Percentiles rank a stretch among this genome's conserved stretches.
phyloP scores from a whole-genome alignment of 2,113 vertebrate genomes.

The Clarias macrocephalus region DNA sequence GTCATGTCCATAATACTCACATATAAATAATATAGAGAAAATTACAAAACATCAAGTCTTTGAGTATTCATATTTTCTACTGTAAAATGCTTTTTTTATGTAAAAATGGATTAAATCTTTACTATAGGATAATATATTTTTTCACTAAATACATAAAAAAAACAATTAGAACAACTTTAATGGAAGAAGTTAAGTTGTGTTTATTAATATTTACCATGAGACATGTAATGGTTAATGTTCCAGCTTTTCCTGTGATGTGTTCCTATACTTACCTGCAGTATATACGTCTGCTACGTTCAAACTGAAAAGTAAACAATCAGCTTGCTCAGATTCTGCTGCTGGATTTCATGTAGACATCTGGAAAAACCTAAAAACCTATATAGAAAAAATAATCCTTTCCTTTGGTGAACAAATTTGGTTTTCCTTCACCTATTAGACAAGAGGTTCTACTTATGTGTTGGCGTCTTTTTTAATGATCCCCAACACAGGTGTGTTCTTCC shows the following conservation, averaged over 20 bases:
- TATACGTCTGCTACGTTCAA: background rate
- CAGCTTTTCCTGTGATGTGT: background rate
- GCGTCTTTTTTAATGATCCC: slow-evolving; percentile 12
- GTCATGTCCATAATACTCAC: background rate
- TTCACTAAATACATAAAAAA: background rate
- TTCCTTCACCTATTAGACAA: background rate
- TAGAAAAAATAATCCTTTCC: background rate
- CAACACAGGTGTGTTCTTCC: slow-evolving; percentile 41
- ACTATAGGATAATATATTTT: background rate
- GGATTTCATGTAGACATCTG: slow-evolving; percentile 10
- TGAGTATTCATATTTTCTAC: background rate
- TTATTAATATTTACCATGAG: background rate
- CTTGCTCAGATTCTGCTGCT: background rate
- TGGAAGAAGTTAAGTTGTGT: background rate
- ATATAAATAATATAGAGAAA: background rate
- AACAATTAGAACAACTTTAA: too few relatives aligned
- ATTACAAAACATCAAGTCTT: background rate
- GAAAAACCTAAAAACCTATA: background rate
- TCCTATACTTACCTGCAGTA: slow-evolving; percentile 19
- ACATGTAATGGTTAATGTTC: background rate
- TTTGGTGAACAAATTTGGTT: background rate
- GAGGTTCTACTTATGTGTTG: background rate
- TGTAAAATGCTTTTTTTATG: too few relatives aligned
- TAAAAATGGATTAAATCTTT: too few relatives aligned
- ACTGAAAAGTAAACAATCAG: background rate